Evolutionary conservation across 2,888 invertebrate species (phyloP), one percentile per base, ranked within the genome.

Genomic region (Caenorhabditis sinica): DNA sequence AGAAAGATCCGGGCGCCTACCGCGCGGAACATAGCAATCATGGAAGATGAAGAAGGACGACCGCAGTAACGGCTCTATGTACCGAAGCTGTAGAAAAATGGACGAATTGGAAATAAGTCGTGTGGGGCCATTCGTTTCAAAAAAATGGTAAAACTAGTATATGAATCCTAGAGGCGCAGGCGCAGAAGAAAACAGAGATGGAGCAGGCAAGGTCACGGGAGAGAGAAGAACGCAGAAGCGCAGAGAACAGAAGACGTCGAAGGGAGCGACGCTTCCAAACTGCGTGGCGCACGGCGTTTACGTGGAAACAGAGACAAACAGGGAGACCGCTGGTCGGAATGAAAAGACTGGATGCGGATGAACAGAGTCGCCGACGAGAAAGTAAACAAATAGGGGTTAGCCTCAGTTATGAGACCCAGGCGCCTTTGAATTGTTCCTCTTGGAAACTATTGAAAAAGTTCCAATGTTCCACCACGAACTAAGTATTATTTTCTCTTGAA

Each of bases 291-390:
- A 53, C 63, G 25, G 65, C 68, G 58, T 51, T 81, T 66, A 74
- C 83, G 77, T 68, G 81, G 61, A 83, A 83, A 72, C 83, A 73
- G 71, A 63, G 69, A 51, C 76, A 69, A 51, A 61, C 60, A 60
- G 76, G 43, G 68, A 80, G 40, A 82, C 66, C 36, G 71, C 66
- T 72, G 9, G 69, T 69, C 30, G 66, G 68, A 33, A 45, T 28
- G 30, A 30, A 66, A 43, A 56, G 75, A 66, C 56, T 56, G 43
- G 65, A 49, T 49, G 45, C 49, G 33, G 60, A 73, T 49, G 36
- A 23, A 56, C 33, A 69, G 69, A 69, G 73, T 43, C 61, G 61
- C 61, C 51, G 73, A 60, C 73, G 61, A 51, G n/a, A 73, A 51
- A 73, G 73, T 36, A 73, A 73, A 73, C 61, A 61, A 73, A 61